Percentiles rank a stretch among this genome's conserved stretches.
phyloP scores from a whole-genome alignment of 2,888 invertebrate genomes.

The Drosophila limbata region DNA sequence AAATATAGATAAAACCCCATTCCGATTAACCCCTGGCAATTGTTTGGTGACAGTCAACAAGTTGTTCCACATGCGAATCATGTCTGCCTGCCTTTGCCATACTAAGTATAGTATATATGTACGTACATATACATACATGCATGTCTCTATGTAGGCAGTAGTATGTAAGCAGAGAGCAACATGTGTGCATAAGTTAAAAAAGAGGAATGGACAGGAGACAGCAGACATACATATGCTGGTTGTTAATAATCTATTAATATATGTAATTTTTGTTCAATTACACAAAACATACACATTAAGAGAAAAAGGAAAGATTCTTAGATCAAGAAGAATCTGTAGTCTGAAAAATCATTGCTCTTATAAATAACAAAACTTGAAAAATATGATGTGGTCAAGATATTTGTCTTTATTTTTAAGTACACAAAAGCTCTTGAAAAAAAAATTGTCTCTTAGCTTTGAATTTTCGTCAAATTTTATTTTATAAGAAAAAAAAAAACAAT shows the following conservation, averaged over 20 bases:
- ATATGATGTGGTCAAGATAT: neutral
- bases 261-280: neutral
- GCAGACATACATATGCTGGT: neutral
- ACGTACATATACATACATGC: conserved; percentile 3
- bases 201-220: neutral
- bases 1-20: conserved; percentile 33
- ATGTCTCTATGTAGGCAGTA: neutral
- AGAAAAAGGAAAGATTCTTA: neutral
- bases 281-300: neutral
- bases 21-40: conserved; percentile 9
- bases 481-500: no score
- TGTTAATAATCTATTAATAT: conserved; percentile 16
- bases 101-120: conserved; percentile 1
- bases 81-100: conserved; percentile 11
- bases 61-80: conserved; percentile 45
- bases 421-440: no score
- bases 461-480: no score
- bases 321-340: neutral
- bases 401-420: no score
- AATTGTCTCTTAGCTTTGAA: no score
- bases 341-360: no score
- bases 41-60: conserved; percentile 45
- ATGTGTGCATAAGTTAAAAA: conserved; percentile 10
- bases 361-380: no score
- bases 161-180: neutral